phyloP scores from a whole-genome alignment of 2,888 invertebrate species.

The Metalampra italica region DNA sequence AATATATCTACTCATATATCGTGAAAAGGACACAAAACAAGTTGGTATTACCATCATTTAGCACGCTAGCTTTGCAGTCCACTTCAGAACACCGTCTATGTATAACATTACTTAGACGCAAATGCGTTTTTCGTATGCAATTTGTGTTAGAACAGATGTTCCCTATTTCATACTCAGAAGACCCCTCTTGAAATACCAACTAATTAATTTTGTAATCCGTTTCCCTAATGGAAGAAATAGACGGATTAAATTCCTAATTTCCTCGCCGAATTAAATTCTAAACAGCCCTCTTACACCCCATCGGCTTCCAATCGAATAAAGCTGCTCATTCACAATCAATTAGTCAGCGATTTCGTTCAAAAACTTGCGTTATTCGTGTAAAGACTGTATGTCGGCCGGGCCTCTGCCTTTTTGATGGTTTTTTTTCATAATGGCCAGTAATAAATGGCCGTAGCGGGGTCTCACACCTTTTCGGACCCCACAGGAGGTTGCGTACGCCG shows the following conservation, averaged over 20 bases:
- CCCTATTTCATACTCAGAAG: too few species aligned
- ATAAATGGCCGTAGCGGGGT: conserved; percentile 69
- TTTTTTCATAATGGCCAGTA: conserved; percentile 61
- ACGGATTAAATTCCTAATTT: conserved; percentile 25
- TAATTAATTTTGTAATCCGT: too few species aligned
- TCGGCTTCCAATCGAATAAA: conserved; percentile 54
- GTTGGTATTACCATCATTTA: too few species aligned
- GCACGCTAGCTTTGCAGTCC: too few species aligned
- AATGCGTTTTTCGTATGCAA: too few species aligned
- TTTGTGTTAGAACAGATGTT: too few species aligned
- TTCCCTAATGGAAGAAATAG: not conserved
- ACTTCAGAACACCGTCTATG: too few species aligned
- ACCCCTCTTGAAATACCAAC: too few species aligned
- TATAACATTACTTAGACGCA: too few species aligned
- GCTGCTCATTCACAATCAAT: conserved; percentile 60
- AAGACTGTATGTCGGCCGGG: conserved; percentile 50
- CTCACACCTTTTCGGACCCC: conserved; percentile 75
- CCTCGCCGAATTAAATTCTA: conserved; percentile 25
- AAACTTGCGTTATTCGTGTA: conserved; percentile 55
- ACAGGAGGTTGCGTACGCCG: conserved; percentile 57
- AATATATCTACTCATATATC: too few species aligned
- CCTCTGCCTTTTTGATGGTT: conserved; percentile 41
- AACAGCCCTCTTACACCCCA: conserved; percentile 35
- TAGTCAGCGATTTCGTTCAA: conserved; percentile 65
- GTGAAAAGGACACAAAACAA: too few species aligned